Conservation (phyloP, 2,888 invertebrate species). For the Sphinx pinastri region DNA sequence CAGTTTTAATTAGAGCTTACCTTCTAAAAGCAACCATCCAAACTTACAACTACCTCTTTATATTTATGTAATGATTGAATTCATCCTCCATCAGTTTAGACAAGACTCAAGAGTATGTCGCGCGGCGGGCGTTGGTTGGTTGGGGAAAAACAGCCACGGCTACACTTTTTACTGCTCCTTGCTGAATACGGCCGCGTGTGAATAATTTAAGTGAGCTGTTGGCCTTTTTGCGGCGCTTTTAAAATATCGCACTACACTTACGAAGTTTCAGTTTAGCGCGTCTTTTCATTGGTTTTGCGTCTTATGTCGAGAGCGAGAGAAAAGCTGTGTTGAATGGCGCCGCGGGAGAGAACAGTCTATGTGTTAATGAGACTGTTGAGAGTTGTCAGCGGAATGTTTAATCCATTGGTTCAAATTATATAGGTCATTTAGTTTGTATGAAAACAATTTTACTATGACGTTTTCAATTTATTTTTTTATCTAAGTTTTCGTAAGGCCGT, state of each 20-base stretch:
- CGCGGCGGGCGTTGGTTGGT: not conserved
- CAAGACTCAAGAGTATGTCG: not conserved
- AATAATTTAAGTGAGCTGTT: constrained; percentile 63
- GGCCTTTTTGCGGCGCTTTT: constrained; percentile 53
- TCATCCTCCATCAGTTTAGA: not conserved
- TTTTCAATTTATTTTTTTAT: too few relatives aligned
- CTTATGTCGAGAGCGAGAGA: not conserved
- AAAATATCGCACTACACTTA: constrained; percentile 46
- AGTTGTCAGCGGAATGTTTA: too few relatives aligned
- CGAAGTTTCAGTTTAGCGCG: not conserved
- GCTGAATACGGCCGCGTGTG: constrained; percentile 49
- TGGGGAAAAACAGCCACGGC: constrained; percentile 45
- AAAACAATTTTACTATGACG: too few relatives aligned
- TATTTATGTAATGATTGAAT: not conserved
- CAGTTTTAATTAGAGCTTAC: too few relatives aligned
- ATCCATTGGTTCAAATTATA: too few relatives aligned
- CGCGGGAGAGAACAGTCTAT: too few relatives aligned
- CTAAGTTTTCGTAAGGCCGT: too few relatives aligned
- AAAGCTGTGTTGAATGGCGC: not conserved
- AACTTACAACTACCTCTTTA: too few relatives aligned
- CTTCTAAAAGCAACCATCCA: too few relatives aligned
- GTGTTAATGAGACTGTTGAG: too few relatives aligned
- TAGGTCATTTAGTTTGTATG: too few relatives aligned
- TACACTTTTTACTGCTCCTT: constrained; percentile 60
- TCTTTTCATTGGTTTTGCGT: constrained; percentile 1